These are phyloP conservation scores for Pipistrellus pipistrellus DNA, from an alignment of 2,797 vertebrate species.

Conservation along the genomic window DNA sequence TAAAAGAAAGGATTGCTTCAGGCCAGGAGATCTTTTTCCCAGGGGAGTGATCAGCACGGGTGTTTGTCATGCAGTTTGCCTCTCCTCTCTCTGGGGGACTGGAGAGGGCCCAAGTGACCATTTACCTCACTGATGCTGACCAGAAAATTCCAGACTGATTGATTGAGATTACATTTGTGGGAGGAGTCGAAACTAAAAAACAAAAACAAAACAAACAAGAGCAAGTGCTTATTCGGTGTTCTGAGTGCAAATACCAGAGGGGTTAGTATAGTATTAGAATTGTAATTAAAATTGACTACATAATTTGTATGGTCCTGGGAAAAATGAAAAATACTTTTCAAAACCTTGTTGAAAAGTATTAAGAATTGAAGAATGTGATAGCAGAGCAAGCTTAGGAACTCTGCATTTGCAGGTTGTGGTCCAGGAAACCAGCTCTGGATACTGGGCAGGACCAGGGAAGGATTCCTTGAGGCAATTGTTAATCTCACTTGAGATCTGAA, in stretches of 20 bases:
- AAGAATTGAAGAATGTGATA: not conserved
- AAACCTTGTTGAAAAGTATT: not conserved
- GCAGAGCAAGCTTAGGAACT: not conserved
- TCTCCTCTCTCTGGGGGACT: not conserved
- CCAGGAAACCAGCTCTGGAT: not conserved
- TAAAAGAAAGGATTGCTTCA: not conserved
- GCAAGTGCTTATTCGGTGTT: not conserved
- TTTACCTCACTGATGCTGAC: not conserved
- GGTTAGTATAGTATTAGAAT: not conserved
- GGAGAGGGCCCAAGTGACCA: not conserved
- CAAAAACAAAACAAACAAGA: not conserved
- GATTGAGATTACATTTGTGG: not conserved
- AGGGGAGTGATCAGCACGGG: not conserved
- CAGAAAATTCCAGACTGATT: not conserved
- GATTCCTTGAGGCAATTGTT: not conserved
- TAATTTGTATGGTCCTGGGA: not conserved
- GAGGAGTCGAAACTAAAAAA: not conserved
- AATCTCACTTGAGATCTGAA: not conserved
- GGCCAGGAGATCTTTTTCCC: not conserved
- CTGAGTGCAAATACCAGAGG: not conserved
- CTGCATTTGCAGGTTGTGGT: not conserved
- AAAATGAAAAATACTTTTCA: not conserved
- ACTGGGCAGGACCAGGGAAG: not conserved
- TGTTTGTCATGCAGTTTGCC: not conserved
- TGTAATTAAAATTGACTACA: not conserved